A percentile compares a stretch with the other conserved stretches of the same genome.
Conservation (phyloP, 2,113 vertebrate genomes). For the Lagopus muta region DNA sequence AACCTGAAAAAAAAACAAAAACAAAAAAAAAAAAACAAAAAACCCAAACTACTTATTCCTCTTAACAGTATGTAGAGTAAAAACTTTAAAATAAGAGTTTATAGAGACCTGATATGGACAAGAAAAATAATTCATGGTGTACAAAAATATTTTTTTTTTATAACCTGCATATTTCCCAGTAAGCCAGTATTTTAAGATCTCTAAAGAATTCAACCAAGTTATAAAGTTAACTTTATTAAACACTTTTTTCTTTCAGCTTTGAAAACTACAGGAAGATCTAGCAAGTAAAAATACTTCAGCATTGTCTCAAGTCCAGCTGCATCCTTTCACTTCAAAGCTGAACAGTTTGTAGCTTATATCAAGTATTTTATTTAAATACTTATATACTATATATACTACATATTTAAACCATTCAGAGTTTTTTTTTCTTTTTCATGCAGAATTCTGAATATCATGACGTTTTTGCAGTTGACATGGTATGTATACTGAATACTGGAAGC, state of each 20-base stretch:
- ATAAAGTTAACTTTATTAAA: background rate
- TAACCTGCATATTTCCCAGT: background rate
- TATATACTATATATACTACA: background rate
- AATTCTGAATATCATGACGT: background rate
- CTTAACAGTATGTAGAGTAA: background rate
- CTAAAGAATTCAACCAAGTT: conserved; percentile 8
- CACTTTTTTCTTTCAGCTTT: conserved; percentile 4
- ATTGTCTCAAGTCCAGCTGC: background rate
- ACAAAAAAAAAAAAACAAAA: background rate
- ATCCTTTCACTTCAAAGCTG: background rate
- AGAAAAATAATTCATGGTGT: background rate
- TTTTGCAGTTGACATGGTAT: background rate
- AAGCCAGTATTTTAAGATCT: background rate
- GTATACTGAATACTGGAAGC: background rate
- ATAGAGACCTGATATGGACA: background rate
- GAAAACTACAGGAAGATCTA: background rate
- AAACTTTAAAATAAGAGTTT: background rate
- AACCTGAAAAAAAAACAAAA: background rate
- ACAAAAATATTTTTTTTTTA: background rate
- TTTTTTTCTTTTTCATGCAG: background rate
- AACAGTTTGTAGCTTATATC: background rate
- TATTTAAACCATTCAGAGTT: conserved; percentile 54
- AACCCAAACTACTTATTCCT: background rate
- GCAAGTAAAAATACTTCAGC: background rate
- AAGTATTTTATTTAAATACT: background rate